Base-by-base conservation (phyloP, 2,113 vertebrate genomes). In the Silurus meridionalis region DNA sequence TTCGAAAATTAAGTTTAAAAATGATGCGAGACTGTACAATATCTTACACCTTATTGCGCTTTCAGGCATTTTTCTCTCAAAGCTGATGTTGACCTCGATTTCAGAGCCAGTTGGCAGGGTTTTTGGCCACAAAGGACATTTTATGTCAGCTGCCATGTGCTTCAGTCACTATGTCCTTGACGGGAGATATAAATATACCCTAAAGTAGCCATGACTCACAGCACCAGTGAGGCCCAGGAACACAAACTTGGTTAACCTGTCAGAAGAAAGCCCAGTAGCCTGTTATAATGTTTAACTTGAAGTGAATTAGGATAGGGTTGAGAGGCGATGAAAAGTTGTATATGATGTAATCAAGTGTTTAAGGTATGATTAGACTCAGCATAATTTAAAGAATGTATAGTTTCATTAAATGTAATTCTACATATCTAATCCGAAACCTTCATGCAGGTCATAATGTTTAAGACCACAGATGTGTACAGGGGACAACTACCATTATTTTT, bases 181-280 rank as follows among this genome's bases (percentile, higher is more conserved):
- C 53, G 75, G 75, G 85, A 74, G 28, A 80, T 67, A 66, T 57
- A 87, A 91, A 89, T 90, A 19, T 90, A 86, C 78, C 83, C 86
- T 37, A 90, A 80, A 90, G 79, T 90, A 88, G 90, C 82, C 64
- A 53, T 90, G 75, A 90, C 58, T 80, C 83, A 88, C 82, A 25
- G 67, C 48, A 84, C 66, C 67, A 87, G 23, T 88, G 86, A 86
- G 88, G 57, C 37, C 90, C 90, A 89, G 87, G 84, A 87, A 87
- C 85, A 82, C 64, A 25, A 60, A 63, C 64, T 78, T 50, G 66
- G 84, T 89, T 88, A 89, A 89, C 78, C 69, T 86, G 53, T 89
- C 83, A 87, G 80, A 84, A 58, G 80, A 72, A 82, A 81, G 80
- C 64, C 78, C 85, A 88, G 87, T 83, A 83, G 83, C 81, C 92